Evolutionary conservation across 1,140 invertebrate species (phyloP).

Genomic region (Solen grandis): DNA sequence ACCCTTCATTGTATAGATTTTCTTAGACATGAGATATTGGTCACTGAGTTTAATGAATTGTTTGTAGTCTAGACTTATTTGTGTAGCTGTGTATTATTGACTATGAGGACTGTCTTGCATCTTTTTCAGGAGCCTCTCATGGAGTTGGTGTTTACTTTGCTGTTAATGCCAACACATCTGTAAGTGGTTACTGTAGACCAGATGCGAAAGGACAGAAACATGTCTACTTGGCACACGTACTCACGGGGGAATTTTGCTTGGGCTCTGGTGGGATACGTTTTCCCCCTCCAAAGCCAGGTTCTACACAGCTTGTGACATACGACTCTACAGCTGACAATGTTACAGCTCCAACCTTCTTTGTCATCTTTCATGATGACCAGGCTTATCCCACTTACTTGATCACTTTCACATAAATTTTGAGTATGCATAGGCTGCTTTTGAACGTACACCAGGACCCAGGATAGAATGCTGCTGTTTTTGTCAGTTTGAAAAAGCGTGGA

Average conservation of each 20-base stretch:
- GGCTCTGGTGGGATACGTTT: not conserved
- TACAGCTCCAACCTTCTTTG: slow-evolving; percentile 33
- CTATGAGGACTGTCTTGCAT: not conserved
- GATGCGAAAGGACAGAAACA: slow-evolving; percentile 1
- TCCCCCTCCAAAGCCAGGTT: not conserved
- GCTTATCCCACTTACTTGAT: slow-evolving; percentile 40
- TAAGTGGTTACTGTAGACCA: slow-evolving; percentile 11
- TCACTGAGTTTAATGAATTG: not conserved
- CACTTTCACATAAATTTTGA: slow-evolving; percentile 28
- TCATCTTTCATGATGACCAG: slow-evolving; percentile 47
- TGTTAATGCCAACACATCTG: not conserved
- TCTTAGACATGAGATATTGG: not conserved
- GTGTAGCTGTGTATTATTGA: not conserved
- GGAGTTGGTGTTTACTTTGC: slow-evolving; percentile 32
- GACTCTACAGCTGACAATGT: slow-evolving; percentile 50
- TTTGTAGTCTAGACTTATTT: not conserved
- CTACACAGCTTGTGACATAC: not conserved
- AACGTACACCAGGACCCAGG: no score
- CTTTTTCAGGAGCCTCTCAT: slow-evolving; percentile 7
- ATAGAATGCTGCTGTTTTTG: no score
- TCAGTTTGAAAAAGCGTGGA: no score
- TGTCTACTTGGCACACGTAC: slow-evolving; percentile 36
- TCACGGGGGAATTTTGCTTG: slow-evolving; percentile 34
- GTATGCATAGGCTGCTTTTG: no score
- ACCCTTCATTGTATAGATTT: not conserved